Evolutionary conservation across 2,888 invertebrate genomes (phyloP).

Genomic region (Catocala nupta): DNA sequence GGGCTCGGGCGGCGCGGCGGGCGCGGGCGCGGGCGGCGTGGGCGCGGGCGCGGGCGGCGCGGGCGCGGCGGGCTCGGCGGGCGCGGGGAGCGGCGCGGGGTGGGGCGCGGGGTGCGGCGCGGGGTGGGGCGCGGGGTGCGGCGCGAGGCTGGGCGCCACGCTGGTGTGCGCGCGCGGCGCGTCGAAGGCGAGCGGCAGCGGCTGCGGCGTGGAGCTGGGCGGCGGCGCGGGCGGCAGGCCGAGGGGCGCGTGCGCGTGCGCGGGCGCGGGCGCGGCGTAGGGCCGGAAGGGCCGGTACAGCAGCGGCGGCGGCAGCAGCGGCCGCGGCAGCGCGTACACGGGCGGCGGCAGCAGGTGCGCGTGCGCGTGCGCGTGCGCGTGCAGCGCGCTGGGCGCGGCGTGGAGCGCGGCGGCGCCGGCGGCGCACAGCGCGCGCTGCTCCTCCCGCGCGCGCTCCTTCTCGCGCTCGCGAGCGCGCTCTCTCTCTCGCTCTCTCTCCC

Average conservation of each 20-base stretch:
- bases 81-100: conserved; percentile 29
- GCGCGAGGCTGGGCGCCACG: conserved; percentile 30
- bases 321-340: conserved; percentile 61
- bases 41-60: conserved; percentile 45
- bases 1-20: conserved; percentile 41
- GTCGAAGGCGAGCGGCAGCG: conserved; percentile 60
- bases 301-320: conserved; percentile 70
- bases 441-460: conserved; percentile 67
- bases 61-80: conserved; percentile 48
- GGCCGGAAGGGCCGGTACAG: conserved; percentile 75
- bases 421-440: conserved; percentile 49
- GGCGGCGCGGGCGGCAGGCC: conserved; percentile 53
- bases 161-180: conserved; percentile 53
- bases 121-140: conserved; percentile 28
- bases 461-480: conserved; percentile 52
- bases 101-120: conserved; percentile 25
- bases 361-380: conserved; percentile 52
- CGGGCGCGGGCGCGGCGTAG: conserved; percentile 46
- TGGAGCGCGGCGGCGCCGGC: conserved; percentile 50
- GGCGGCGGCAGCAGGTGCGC: conserved; percentile 60
- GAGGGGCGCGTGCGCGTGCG: conserved; percentile 54
- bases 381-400: conserved; percentile 43
- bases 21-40: conserved; percentile 34
- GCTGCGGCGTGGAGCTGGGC: conserved; percentile 33
- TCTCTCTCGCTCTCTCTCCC: conserved; percentile 71